These are phyloP conservation scores for Sprattus sprattus DNA, from an alignment of 2,113 vertebrate genomes.

Conservation along the genomic window DNA sequence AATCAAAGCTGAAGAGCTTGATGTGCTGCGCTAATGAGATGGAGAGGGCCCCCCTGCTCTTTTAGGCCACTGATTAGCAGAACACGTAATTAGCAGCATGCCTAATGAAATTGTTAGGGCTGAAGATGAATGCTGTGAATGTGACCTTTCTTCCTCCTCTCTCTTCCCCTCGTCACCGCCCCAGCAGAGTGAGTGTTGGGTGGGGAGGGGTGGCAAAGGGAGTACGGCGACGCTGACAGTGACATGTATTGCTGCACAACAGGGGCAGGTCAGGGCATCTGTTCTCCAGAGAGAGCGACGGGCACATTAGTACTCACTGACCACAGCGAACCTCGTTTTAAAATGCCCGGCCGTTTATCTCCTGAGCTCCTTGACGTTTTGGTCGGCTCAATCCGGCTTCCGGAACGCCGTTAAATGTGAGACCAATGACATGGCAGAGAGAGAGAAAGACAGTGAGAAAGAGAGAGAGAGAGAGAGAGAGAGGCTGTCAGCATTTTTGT, in stretches of 20 bases:
- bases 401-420: neutral
- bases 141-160: constrained; percentile 23
- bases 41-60: constrained; percentile 38
- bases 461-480: neutral
- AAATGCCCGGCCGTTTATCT: constrained; percentile 35
- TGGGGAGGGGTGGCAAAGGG: neutral
- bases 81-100: constrained; percentile 44
- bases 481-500: neutral
- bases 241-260: neutral
- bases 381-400: constrained; percentile 18
- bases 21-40: constrained; percentile 45
- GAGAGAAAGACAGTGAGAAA: neutral
- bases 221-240: neutral
- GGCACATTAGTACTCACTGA: neutral
- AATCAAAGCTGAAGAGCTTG: constrained; percentile 34
- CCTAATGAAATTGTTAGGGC: constrained; percentile 42
- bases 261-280: constrained; percentile 18
- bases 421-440: constrained; percentile 19
- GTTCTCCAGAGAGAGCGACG: neutral
- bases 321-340: neutral
- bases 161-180: neutral
- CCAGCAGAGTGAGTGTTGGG: neutral
- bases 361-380: constrained; percentile 15
- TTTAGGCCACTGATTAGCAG: constrained; percentile 44
- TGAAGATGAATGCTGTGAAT: constrained; percentile 36